Percentiles rank a stretch among this genome's conserved stretches.
phyloP scores from a whole-genome alignment of 92 coral and sea anemone genomes.

The Palythoa caribaeorum region DNA sequence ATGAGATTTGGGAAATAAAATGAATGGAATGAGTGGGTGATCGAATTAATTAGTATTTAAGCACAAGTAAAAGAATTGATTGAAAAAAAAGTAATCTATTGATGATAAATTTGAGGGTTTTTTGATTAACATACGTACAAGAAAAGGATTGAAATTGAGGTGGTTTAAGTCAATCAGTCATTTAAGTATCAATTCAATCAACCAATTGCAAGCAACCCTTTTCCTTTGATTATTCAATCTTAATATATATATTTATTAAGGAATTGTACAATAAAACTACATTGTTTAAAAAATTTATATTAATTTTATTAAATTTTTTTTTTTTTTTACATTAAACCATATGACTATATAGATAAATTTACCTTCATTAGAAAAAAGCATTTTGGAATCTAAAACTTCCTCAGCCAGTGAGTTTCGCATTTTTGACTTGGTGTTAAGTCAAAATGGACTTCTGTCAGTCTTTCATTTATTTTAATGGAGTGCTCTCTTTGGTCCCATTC shows the following conservation, averaged over 20 bases:
- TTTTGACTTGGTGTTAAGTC: constrained; percentile 45
- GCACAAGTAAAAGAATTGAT: neutral
- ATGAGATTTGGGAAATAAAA: neutral
- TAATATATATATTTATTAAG: too few relatives aligned
- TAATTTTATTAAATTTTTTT: too few relatives aligned
- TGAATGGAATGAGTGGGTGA: neutral
- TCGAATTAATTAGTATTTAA: neutral
- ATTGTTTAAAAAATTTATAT: too few relatives aligned
- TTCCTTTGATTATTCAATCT: too few relatives aligned
- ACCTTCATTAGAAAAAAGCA: constrained; percentile 65
- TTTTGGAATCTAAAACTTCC: constrained; percentile 44
- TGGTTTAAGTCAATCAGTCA: too few relatives aligned
- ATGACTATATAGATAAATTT: neutral
- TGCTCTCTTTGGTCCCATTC: constrained; percentile 48
- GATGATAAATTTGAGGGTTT: too few relatives aligned
- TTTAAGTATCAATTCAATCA: too few relatives aligned
- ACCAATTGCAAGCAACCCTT: too few relatives aligned
- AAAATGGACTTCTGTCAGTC: constrained; percentile 52
- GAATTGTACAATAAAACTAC: too few relatives aligned
- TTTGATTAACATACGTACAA: too few relatives aligned
- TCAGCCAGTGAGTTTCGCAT: constrained; percentile 57
- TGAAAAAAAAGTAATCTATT: too few relatives aligned
- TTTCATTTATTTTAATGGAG: constrained; percentile 28
- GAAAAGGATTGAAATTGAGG: too few relatives aligned
- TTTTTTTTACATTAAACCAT: neutral